Evolutionary conservation across 2,113 vertebrate species (phyloP).

Genomic region (Larimichthys crocea): DNA sequence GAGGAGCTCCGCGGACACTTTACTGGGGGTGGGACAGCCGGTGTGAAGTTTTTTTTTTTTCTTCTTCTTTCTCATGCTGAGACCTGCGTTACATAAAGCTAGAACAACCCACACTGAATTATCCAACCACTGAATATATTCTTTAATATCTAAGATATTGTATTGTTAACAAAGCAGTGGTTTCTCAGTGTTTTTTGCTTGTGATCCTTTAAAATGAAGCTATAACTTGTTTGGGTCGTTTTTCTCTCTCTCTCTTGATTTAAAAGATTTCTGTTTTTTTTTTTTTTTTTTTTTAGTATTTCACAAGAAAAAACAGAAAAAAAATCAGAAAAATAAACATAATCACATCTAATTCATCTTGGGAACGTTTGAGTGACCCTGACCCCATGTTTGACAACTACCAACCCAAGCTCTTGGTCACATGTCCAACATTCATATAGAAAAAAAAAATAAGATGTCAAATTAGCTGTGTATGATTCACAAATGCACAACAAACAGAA

Average conservation of each 20-base stretch:
- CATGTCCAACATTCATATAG: background rate
- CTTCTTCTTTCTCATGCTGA: too few relatives aligned
- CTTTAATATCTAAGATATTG: too few relatives aligned
- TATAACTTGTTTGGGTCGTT: background rate
- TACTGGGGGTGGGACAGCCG: background rate
- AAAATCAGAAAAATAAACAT: too few relatives aligned
- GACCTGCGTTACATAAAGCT: background rate
- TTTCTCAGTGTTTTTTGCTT: background rate
- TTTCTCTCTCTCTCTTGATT: background rate
- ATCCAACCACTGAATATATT: too few relatives aligned
- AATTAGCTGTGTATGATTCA: background rate
- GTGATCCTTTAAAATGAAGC: background rate
- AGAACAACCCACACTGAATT: background rate
- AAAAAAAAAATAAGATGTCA: background rate
- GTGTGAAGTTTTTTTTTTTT: background rate
- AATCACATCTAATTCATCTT: background rate
- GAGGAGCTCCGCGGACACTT: slow-evolving; percentile 59
- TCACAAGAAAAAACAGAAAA: background rate
- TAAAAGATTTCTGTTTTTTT: background rate
- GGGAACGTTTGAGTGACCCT: background rate
- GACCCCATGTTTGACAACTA: background rate
- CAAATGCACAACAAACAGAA: background rate
- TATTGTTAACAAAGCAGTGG: background rate
- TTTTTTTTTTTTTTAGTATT: background rate
- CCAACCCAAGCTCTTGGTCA: too few relatives aligned